A percentile compares a stretch with the other conserved stretches of the same genome.
phyloP scores from a whole-genome alignment of 2,797 vertebrate species.

The Sebastes itinus region DNA sequence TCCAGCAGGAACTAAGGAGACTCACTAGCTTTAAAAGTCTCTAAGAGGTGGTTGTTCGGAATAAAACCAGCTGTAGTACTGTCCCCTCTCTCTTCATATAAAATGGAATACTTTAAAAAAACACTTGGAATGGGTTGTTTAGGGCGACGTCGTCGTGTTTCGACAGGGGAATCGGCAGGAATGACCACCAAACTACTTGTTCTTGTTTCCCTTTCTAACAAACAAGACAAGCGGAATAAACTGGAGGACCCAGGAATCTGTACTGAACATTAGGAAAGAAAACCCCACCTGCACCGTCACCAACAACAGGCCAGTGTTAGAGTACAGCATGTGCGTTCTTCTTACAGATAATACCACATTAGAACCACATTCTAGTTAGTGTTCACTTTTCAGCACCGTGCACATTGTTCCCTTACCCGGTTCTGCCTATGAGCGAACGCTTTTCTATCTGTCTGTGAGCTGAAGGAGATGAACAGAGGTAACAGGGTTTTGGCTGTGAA shows the following conservation, averaged over 20 bases:
- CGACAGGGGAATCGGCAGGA: slow-evolving; percentile 16
- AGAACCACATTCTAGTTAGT: background rate
- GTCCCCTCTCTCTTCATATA: slow-evolving; percentile 27
- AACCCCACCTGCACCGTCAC: background rate
- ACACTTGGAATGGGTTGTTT: slow-evolving; percentile 56
- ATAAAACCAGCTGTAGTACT: slow-evolving; percentile 46
- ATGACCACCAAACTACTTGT: background rate
- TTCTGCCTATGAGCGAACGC: background rate
- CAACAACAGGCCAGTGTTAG: background rate
- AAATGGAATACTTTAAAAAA: slow-evolving; percentile 25
- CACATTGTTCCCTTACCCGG: background rate
- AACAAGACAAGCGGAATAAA: slow-evolving; percentile 21
- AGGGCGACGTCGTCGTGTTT: slow-evolving; percentile 8
- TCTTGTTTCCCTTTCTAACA: slow-evolving; percentile 47
- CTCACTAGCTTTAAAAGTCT: slow-evolving; percentile 29
- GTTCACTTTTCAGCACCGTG: background rate
- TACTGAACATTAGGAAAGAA: background rate
- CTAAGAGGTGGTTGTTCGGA: slow-evolving; percentile 36
- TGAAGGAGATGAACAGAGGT: slow-evolving; percentile 21
- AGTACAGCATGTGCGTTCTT: background rate
- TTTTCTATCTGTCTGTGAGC: background rate
- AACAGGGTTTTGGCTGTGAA: slow-evolving; percentile 19
- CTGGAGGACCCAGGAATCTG: background rate
- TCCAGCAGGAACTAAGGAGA: slow-evolving; percentile 46
- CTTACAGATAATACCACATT: background rate